A percentile compares a stretch with the other conserved stretches of the same genome.
These are phyloP conservation scores for Tiphia femorata DNA, from an alignment of 2,888 invertebrate genomes.

Conservation along the genomic window DNA sequence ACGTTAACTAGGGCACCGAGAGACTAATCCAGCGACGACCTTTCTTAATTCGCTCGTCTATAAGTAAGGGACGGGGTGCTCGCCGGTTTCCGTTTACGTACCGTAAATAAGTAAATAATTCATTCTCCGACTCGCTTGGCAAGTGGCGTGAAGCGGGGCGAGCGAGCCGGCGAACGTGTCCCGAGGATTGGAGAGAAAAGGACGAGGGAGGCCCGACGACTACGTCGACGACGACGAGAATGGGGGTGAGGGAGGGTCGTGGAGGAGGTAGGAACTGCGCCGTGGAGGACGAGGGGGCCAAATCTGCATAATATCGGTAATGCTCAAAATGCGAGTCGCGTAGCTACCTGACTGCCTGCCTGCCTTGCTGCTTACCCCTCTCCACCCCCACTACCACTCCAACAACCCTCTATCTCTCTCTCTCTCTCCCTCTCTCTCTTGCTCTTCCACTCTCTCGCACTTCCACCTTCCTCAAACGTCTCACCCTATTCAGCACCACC, in stretches of 20 bases:
- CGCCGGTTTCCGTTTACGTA: conserved; percentile 59
- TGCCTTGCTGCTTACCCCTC: conserved; percentile 65
- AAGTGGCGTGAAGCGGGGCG: conserved; percentile 43
- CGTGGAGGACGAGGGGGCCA: conserved; percentile 46
- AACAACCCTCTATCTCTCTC: too few relatives aligned
- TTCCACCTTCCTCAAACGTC: too few relatives aligned
- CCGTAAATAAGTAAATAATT: conserved; percentile 67
- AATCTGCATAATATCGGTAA: conserved; percentile 68
- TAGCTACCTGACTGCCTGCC: conserved; percentile 50
- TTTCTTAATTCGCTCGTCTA: conserved; percentile 27
- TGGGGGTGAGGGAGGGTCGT: conserved; percentile 45
- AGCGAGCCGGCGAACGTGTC: conserved; percentile 25
- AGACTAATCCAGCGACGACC: not conserved
- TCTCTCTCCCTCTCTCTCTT: conserved; percentile 23
- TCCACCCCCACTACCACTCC: conserved; percentile 36
- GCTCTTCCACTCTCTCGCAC: conserved; percentile 28
- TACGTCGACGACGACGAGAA: conserved; percentile 6
- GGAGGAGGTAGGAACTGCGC: conserved; percentile 48
- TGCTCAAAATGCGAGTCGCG: conserved; percentile 66
- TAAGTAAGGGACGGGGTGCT: conserved; percentile 31
- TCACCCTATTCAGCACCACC: too few relatives aligned
- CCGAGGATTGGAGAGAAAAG: conserved; percentile 25
- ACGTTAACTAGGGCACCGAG: too few relatives aligned
- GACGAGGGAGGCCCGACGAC: conserved; percentile 23
- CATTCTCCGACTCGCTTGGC: conserved; percentile 60